Percentiles rank a stretch among this genome's conserved stretches.
Conservation (phyloP, 2,113 vertebrate genomes). For the Neofelis nebulosa region DNA sequence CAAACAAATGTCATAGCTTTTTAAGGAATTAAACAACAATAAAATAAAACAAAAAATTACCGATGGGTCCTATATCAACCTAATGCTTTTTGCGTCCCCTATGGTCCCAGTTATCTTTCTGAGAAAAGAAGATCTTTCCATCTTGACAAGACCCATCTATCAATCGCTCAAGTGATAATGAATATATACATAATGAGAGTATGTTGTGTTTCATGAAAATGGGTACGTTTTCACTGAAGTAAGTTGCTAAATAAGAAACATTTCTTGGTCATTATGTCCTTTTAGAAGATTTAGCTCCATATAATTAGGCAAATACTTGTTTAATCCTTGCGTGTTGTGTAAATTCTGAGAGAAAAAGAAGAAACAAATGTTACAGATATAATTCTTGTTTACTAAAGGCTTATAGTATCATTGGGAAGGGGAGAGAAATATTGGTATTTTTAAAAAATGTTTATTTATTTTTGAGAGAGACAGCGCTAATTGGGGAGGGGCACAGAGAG, state of each 20-base stretch:
- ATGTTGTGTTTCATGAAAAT: background rate
- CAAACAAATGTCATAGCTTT: background rate
- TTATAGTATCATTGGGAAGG: background rate
- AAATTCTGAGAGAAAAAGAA: background rate
- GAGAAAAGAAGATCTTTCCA: background rate
- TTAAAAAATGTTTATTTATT: no score
- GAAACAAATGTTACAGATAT: background rate
- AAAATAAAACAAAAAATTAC: background rate
- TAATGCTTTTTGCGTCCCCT: background rate
- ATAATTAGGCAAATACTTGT: background rate
- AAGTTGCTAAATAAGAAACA: background rate
- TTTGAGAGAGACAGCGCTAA: no score
- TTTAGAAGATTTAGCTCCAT: background rate
- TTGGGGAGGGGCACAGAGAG: no score
- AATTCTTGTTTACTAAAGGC: background rate
- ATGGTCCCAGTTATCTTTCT: background rate
- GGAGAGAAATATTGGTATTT: background rate
- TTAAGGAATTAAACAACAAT: background rate
- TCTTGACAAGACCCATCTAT: no score
- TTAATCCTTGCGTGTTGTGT: background rate
- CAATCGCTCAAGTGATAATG: background rate
- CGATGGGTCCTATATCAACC: background rate
- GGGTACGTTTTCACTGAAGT: background rate
- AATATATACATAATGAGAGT: background rate
- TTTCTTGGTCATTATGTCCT: background rate